Evolutionary conservation across 2,113 vertebrate genomes (phyloP).

Genomic region (Myrmecophaga tridactyla): DNA sequence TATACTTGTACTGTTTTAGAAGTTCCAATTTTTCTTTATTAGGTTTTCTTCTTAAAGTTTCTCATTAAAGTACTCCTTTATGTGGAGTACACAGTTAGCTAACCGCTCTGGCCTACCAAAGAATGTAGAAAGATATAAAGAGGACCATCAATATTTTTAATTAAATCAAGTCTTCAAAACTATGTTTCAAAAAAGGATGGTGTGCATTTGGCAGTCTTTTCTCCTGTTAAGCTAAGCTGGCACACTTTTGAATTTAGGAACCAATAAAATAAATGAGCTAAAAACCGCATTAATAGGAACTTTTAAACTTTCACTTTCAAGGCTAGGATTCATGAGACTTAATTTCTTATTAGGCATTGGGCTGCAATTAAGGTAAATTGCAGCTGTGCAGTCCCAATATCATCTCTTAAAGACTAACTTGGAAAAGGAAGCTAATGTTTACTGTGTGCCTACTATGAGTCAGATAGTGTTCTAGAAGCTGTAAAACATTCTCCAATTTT

Average conservation of each 20-base stretch:
- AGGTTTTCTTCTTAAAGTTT: slow-evolving; percentile 30
- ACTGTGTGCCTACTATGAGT: background rate
- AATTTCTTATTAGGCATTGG: background rate
- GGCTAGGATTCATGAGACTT: slow-evolving; percentile 29
- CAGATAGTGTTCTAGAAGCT: background rate
- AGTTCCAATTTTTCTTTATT: background rate
- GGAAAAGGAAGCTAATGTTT: background rate
- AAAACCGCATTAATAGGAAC: slow-evolving; percentile 39
- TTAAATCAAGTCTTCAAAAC: slow-evolving; percentile 56
- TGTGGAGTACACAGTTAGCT: background rate
- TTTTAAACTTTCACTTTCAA: slow-evolving; percentile 41
- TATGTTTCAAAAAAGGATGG: background rate
- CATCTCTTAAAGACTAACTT: background rate
- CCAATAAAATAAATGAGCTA: slow-evolving; percentile 56
- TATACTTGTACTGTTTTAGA: background rate
- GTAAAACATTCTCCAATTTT: background rate
- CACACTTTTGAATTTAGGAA: slow-evolving; percentile 13
- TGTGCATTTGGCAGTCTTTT: slow-evolving; percentile 48
- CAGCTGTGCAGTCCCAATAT: background rate
- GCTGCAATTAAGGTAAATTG: slow-evolving; percentile 33
- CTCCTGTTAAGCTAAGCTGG: slow-evolving; percentile 19
- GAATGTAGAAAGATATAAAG: slow-evolving; percentile 27
- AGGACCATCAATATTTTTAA: slow-evolving; percentile 50
- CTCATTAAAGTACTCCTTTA: slow-evolving; percentile 19
- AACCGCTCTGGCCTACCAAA: slow-evolving; percentile 1